Evolutionary conservation across 2,113 vertebrate genomes (phyloP).

Genomic region (Silurus meridionalis): DNA sequence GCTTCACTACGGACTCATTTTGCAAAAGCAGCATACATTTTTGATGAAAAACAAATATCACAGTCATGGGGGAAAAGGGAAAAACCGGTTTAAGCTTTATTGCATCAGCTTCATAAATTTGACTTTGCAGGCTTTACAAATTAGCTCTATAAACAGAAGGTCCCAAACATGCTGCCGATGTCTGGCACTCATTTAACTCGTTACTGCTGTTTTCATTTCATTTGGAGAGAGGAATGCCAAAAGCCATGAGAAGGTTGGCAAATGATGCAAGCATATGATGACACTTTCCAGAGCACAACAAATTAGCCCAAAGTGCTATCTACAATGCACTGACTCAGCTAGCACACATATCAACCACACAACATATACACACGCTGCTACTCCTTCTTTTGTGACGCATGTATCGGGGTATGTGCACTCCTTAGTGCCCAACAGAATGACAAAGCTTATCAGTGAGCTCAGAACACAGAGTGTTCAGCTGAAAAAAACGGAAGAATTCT

Average conservation of each 20-base stretch:
- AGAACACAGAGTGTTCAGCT: neutral
- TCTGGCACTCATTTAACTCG: conserved; percentile 2
- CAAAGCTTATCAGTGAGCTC: conserved; percentile 6
- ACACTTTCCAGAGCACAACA: neutral
- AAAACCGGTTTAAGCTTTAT: neutral
- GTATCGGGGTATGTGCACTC: neutral
- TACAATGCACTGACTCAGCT: conserved; percentile 22
- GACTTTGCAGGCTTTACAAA: conserved; percentile 6
- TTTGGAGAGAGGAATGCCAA: neutral
- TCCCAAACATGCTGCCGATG: neutral
- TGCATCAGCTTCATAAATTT: neutral
- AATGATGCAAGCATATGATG: conserved; percentile 1
- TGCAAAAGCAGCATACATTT: neutral
- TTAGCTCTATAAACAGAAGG: conserved; percentile 1
- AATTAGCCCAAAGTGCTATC: conserved; percentile 20
- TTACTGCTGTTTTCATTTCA: neutral
- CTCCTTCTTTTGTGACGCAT: conserved; percentile 11
- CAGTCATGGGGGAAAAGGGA: neutral
- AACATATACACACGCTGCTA: neutral
- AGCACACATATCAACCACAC: neutral
- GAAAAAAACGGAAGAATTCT: conserved; percentile 16
- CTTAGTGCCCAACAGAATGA: neutral
- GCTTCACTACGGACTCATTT: neutral
- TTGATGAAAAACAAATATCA: neutral
- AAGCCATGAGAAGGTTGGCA: neutral